Evolutionary conservation across 2,888 invertebrate genomes (phyloP), one percentile per base, ranked within the genome.

Genomic region (Dicyrtomina minuta): DNA sequence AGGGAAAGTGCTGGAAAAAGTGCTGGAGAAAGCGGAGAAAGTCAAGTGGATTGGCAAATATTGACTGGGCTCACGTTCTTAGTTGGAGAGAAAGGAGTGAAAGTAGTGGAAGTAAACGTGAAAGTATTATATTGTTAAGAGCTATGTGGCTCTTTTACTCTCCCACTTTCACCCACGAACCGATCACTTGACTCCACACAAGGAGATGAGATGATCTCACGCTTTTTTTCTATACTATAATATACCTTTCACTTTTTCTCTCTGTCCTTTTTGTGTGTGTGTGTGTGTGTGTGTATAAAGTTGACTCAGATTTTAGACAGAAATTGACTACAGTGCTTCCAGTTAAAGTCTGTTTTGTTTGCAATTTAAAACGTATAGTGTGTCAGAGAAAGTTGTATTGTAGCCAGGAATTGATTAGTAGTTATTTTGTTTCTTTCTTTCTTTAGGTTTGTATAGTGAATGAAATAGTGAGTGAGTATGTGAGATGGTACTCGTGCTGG

Each of bases 61-160:
- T 33, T 39, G 41, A 56, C 60, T 20, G 60, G 41, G 41, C 41
- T 27, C n/a, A n/a, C n/a, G n/a, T n/a, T n/a, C n/a, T n/a, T n/a
- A n/a, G n/a, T n/a, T 10, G 41, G 20, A 20, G 41, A 10, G 3
- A 56, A 55, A 15, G n/a, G 56, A 59, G n/a, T 26, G 39, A 59
- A 41, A 59, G 53, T n/a, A 44, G 44, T 13, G 5, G 26, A n/a
- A 60, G 59, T 17, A 58, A 58, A 10, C n/a, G 58, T 4, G 39
- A 26, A 24, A 33, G 13, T 24, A 15, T 17, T 17, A 60, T 20
- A n/a, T n/a, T n/a, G 53, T 13, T 22, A 12, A 17, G n/a, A n/a
- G n/a, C n/a, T n/a, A n/a, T 43, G 33, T 33, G 33, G 33, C 3
- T 33, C 33, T 33, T 33, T 8, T 27, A 56, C 33, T 56, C 26